A percentile compares a stretch with the other conserved stretches of the same genome.
phyloP scores from a whole-genome alignment of 1,140 invertebrate species.

The Dreissena polymorpha region DNA sequence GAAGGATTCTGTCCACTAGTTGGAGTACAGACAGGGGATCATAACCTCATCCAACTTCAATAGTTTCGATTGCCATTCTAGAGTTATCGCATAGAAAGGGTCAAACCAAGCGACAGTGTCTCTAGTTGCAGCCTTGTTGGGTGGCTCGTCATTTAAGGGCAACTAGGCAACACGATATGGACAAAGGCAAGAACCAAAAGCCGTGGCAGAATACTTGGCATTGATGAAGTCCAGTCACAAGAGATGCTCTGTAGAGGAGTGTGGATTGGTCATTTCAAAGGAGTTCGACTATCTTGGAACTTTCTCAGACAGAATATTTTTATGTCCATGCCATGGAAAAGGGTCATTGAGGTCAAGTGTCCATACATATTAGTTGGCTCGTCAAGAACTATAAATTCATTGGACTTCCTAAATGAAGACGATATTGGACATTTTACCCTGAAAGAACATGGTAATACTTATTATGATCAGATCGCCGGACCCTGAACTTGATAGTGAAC shows the following conservation, averaged over 20 bases:
- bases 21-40: conserved; percentile 14
- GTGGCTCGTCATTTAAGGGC: neutral
- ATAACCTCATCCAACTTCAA: conserved; percentile 26
- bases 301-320: conserved; percentile 30
- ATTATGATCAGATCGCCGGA: conserved; percentile 27
- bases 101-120: neutral
- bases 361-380: conserved; percentile 7
- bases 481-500: too few species aligned
- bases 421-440: neutral
- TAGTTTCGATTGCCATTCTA: neutral
- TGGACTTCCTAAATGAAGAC: neutral
- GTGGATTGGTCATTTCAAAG: conserved; percentile 28
- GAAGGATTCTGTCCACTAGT: conserved; percentile 1
- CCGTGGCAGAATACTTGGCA: neutral
- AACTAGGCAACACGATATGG: neutral
- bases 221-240: conserved; percentile 4
- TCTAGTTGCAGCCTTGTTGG: neutral
- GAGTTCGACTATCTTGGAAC: conserved; percentile 37
- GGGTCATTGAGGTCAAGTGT: conserved; percentile 31
- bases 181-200: conserved; percentile 6
- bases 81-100: neutral
- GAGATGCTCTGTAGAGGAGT: neutral
- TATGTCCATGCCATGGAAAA: conserved; percentile 45
- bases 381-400: neutral
- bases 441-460: neutral